phyloP scores from a whole-genome alignment of 1,140 invertebrate genomes.

The Bombus cullumanus region DNA sequence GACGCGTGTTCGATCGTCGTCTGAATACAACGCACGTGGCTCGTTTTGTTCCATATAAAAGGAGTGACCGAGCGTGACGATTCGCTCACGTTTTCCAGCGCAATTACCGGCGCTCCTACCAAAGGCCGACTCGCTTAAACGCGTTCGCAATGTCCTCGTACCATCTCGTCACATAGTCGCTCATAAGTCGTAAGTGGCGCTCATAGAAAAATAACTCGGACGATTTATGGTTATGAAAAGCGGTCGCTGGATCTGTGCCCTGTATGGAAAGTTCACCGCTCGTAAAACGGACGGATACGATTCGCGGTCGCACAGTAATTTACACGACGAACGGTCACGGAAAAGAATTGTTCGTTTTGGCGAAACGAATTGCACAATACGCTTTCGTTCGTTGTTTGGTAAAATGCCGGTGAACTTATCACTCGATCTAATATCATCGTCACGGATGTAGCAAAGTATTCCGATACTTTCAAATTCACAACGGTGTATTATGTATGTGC shows the following conservation, averaged over 20 bases:
- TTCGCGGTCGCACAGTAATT: background rate
- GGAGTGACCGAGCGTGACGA: background rate
- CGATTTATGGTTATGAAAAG: slow-evolving; percentile 11
- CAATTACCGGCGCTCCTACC: slow-evolving; percentile 11
- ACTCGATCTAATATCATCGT: too few species aligned
- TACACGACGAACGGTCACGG: background rate
- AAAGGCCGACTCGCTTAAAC: slow-evolving; percentile 8
- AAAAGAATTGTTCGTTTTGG: background rate
- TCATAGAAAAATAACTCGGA: background rate
- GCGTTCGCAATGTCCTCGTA: background rate
- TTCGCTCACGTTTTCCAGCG: slow-evolving; percentile 17
- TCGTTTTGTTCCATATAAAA: slow-evolving; percentile 15
- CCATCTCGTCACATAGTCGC: background rate
- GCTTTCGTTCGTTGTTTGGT: background rate
- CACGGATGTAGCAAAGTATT: too few species aligned
- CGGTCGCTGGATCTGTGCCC: background rate
- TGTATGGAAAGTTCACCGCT: background rate
- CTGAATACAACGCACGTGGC: slow-evolving; percentile 4
- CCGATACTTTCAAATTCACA: too few species aligned
- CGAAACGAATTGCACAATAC: too few species aligned
- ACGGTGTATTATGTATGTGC: too few species aligned
- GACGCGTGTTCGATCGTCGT: background rate
- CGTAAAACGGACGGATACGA: background rate
- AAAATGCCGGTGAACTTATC: too few species aligned
- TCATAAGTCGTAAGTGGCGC: background rate